Percentiles rank a stretch among this genome's conserved stretches.
phyloP scores from a whole-genome alignment of 2,888 invertebrate genomes.

The Adelognathus sp. region DNA sequence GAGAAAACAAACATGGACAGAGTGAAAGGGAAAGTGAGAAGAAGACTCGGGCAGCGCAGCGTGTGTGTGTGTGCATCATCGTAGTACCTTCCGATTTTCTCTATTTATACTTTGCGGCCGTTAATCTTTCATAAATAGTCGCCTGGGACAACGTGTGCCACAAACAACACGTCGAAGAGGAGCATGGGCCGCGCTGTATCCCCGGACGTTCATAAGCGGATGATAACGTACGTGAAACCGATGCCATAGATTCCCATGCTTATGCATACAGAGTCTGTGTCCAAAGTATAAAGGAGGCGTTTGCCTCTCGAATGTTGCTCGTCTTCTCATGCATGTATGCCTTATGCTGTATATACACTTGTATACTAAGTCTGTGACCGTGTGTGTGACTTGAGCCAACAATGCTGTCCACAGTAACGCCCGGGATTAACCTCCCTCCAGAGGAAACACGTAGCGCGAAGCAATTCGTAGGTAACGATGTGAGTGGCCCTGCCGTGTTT shows the following conservation, averaged over 20 bases:
- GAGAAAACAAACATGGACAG: background rate
- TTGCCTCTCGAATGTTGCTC: background rate
- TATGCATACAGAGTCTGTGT: conserved; percentile 4
- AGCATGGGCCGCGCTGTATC: background rate
- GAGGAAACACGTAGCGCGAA: conserved; percentile 16
- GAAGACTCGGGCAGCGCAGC: background rate
- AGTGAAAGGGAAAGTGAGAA: background rate
- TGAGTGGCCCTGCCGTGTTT: background rate
- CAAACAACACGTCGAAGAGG: background rate
- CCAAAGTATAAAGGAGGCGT: conserved; percentile 20
- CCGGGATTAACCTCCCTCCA: conserved; percentile 14
- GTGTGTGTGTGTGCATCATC: background rate
- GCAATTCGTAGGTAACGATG: conserved; percentile 35
- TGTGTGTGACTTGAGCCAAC: conserved; percentile 43
- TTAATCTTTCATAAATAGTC: conserved; percentile 69
- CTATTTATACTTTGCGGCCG: conserved; percentile 68
- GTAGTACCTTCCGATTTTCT: conserved; percentile 57
- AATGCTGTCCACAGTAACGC: conserved; percentile 8
- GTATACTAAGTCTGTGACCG: conserved; percentile 9
- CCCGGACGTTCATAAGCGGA: background rate
- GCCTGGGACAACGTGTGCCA: conserved; percentile 59
- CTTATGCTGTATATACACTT: background rate
- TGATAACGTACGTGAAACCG: conserved; percentile 15
- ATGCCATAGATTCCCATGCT: conserved; percentile 14
- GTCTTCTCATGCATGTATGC: conserved; percentile 1